Conservation (phyloP, 2,797 vertebrate genomes). For the Bufotes viridis region DNA sequence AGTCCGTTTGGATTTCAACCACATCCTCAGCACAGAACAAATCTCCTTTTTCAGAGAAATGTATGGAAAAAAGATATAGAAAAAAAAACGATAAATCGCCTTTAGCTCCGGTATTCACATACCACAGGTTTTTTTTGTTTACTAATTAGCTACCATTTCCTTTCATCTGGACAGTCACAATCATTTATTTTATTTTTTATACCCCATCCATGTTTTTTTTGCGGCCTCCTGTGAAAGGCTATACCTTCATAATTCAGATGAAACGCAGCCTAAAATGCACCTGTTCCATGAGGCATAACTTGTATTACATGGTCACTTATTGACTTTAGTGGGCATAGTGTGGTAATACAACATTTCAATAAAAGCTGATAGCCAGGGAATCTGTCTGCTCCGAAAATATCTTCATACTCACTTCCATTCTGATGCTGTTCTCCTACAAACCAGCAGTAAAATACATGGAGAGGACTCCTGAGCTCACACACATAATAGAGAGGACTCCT, state of each 20-base stretch:
- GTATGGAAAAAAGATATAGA: slow-evolving; percentile 23
- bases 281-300: no score
- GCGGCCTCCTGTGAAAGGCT: not conserved
- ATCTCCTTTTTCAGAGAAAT: slow-evolving; percentile 58
- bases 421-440: no score
- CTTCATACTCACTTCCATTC: no score
- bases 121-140: not conserved
- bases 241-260: not conserved
- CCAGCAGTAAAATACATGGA: no score
- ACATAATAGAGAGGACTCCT: no score
- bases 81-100: slow-evolving; percentile 37
- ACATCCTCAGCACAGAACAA: slow-evolving; percentile 46
- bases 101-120: not conserved
- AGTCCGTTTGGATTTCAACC: slow-evolving; percentile 51
- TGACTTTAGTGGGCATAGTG: no score
- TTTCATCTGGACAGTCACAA: not conserved
- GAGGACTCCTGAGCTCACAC: no score
- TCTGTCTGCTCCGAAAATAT: no score
- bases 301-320: no score
- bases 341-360: no score
- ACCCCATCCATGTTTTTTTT: not conserved
- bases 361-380: no score
- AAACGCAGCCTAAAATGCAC: not conserved
- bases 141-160: not conserved
- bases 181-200: not conserved